These are phyloP conservation scores for Novumbra hubbsi DNA, from an alignment of 2,797 vertebrate genomes.

Conservation along the genomic window DNA sequence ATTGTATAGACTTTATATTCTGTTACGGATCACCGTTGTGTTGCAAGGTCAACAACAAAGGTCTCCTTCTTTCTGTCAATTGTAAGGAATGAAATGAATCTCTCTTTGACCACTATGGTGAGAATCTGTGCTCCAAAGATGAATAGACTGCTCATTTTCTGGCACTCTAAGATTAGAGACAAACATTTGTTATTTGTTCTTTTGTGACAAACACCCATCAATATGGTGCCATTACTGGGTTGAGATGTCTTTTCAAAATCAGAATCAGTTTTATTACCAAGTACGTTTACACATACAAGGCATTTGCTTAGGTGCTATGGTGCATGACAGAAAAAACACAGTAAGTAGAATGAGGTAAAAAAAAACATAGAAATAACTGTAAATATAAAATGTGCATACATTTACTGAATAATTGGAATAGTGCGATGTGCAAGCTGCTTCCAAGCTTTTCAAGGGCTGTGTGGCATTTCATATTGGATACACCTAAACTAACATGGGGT, in stretches of 20 bases:
- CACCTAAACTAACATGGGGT: conserved; percentile 21
- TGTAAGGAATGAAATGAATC: conserved; percentile 52
- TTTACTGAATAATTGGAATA: no score
- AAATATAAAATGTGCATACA: no score
- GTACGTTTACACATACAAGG: no score
- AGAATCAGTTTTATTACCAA: no score
- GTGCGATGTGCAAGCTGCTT: no score
- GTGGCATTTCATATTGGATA: neutral
- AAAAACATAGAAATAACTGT: no score
- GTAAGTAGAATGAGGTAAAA: no score
- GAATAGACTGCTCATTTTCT: neutral
- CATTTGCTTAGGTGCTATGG: no score
- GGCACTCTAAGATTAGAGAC: neutral
- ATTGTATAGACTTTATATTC: no score
- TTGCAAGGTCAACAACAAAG: conserved; percentile 74
- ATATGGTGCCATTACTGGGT: neutral
- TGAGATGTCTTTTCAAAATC: neutral
- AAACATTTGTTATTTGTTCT: neutral
- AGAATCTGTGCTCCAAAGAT: conserved; percentile 9
- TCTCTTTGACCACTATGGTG: conserved; percentile 49
- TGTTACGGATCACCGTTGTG: no score
- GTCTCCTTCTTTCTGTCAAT: conserved; percentile 55
- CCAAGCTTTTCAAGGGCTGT: neutral
- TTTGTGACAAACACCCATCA: neutral
- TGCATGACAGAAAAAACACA: no score